Percentiles rank a stretch among this genome's conserved stretches.
Evolutionary conservation across 2,888 invertebrate species (phyloP).

Genomic region (Tanypteryx hageni): DNA sequence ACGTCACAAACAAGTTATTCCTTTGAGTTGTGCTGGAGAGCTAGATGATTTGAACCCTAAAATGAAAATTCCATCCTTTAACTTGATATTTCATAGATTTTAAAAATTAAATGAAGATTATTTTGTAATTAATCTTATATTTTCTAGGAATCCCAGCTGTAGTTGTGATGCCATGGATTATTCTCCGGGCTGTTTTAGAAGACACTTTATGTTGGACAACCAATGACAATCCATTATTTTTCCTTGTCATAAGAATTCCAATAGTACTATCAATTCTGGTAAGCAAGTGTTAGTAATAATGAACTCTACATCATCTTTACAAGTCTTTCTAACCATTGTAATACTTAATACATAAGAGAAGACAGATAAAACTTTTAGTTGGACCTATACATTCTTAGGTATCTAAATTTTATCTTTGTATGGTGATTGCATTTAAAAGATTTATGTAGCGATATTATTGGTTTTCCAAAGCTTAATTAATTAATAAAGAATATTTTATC

Average conservation of each 20-base stretch:
- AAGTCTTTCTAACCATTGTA: background rate
- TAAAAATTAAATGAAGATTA: too few species aligned
- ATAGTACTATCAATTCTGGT: slow-evolving; percentile 79
- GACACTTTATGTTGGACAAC: slow-evolving; percentile 81
- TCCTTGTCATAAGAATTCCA: slow-evolving; percentile 79
- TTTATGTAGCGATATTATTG: too few species aligned
- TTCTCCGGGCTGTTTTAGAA: slow-evolving; percentile 77
- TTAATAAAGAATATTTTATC: too few species aligned
- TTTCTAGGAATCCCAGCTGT: slow-evolving; percentile 78
- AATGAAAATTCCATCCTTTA: too few species aligned
- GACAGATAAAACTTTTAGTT: background rate
- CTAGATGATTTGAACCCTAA: too few species aligned
- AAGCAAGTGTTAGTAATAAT: slow-evolving; percentile 70
- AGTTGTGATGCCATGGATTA: slow-evolving; percentile 80
- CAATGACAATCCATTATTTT: slow-evolving; percentile 75
- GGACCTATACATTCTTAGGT: background rate
- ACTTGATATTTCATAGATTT: too few species aligned
- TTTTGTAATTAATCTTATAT: too few species aligned
- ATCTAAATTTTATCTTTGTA: background rate
- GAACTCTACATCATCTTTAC: background rate
- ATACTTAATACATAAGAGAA: background rate
- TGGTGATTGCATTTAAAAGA: background rate
- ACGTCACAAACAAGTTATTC: too few species aligned
- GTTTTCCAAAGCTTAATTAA: too few species aligned
- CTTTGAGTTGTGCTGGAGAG: too few species aligned